Base-by-base conservation (phyloP, 2,888 invertebrate species). In the Rugalucina vietnamica region DNA sequence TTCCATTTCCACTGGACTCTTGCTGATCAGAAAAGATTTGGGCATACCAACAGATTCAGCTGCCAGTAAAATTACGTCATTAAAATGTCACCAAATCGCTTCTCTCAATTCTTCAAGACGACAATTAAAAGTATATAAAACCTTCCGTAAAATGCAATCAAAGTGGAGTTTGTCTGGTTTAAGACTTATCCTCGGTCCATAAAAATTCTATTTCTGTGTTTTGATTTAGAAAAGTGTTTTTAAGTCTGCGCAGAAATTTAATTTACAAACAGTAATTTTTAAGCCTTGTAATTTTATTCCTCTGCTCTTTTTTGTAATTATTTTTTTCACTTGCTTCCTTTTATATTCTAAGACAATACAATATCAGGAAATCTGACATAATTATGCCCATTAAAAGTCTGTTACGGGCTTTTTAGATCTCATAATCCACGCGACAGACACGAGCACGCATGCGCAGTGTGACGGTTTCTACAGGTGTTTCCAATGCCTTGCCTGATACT, bases 1-100 rank as follows among this genome's bases (percentile, higher is more conserved):
- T 43, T 78, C 85, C 76, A 78, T 77, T 65, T 65, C 65, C 21
- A 0, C 10, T 39, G 1, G 24, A 29, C 54, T 43, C 50, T 84
- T 73, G 79, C 79, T 85, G 36, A 89, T 83, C 74, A 87, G 43
- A 81, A 90, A 88, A 14, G 87, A 85, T 79, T 88, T 87, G 60
- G 86, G 88, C 87, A 90, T 88, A 76, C 37, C 77, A n/a, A n/a
- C n/a, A 84, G 21, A 18, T 29, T 70, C 27, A n/a, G 70, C 27
- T 32, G 14, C 14, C 72, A 21, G 29, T 24, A 29, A 43, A 29
- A 21, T 10, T 10, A 3, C 34, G 34, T 29, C 69, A 77, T 77
- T 69, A 77, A 77, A 43, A 65, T 39, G 77, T 77, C 77, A 71
- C 77, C 69, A 77, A 50, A 29, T 29, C 21, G 39, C 50, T 32